These are phyloP conservation scores for Drosophila nebulosa DNA, from an alignment of 1,140 invertebrate species.

Conservation along the genomic window DNA sequence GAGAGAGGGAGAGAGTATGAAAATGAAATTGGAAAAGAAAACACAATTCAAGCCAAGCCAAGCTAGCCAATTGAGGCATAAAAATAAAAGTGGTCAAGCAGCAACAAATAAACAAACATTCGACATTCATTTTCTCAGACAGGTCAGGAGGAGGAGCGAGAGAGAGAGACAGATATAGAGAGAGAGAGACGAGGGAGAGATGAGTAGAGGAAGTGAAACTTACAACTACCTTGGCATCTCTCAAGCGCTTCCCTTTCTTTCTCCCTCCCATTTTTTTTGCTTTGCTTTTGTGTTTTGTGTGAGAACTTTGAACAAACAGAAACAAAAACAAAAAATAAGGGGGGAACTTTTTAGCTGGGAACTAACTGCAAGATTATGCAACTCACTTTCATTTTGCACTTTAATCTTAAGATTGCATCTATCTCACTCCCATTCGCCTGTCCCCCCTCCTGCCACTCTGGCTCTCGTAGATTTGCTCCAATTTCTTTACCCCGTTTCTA, in stretches of 20 bases:
- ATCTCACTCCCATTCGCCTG: constrained; percentile 4
- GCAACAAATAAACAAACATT: neutral
- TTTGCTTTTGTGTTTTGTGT: constrained; percentile 24
- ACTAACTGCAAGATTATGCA: constrained; percentile 42
- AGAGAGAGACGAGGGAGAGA: neutral
- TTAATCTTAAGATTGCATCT: constrained; percentile 12
- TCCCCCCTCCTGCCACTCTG: neutral
- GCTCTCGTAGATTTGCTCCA: constrained; percentile 31
- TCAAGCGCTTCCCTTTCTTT: constrained; percentile 32
- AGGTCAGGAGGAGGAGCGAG: neutral
- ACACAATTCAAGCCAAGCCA: neutral
- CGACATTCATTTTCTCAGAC: constrained; percentile 2
- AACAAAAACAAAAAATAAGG: neutral
- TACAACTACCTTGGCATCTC: constrained; percentile 49
- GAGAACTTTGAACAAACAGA: neutral
- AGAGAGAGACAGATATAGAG: neutral
- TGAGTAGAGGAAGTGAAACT: constrained; percentile 5
- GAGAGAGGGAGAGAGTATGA: no score
- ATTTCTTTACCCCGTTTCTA: constrained; percentile 16
- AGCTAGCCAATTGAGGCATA: constrained; percentile 54
- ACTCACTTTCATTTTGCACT: constrained; percentile 43
- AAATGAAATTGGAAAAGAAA: neutral
- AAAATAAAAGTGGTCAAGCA: constrained; percentile 65
- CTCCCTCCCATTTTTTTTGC: constrained; percentile 9
- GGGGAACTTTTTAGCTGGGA: neutral